Conservation (phyloP, 2,113 vertebrate species). For the Cinclus mexicanus region DNA sequence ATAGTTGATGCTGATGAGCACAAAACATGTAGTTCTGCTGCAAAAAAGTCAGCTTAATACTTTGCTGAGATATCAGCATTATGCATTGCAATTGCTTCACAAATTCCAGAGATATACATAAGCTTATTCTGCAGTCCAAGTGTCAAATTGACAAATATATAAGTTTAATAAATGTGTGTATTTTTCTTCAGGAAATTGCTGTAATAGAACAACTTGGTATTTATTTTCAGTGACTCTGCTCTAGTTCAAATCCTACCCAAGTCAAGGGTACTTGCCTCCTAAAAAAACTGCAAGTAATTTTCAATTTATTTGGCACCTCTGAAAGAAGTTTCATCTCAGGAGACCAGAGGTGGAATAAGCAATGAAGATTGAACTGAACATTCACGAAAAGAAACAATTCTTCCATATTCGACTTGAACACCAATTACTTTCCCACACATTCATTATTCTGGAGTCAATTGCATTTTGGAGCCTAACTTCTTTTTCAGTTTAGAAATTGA, state of each 20-base stretch:
- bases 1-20: neutral
- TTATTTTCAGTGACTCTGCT: neutral
- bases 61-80: neutral
- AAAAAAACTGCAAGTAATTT: neutral
- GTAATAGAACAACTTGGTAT: neutral
- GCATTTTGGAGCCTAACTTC: neutral
- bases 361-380: neutral
- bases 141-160: neutral
- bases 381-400: neutral
- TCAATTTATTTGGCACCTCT: neutral
- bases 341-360: neutral
- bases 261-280: neutral
- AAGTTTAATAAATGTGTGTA: accelerated
- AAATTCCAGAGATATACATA: neutral
- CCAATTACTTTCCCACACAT: neutral
- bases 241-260: neutral
- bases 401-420: neutral
- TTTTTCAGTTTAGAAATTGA: neutral
- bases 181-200: neutral
- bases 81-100: neutral
- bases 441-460: neutral
- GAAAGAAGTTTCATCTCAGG: neutral
- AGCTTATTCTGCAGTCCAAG: neutral
- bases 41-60: neutral
- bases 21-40: neutral